Percentiles rank a stretch among this genome's conserved stretches.
Conservation (phyloP, 1,140 invertebrate genomes). For the Phocides pigmalion region DNA sequence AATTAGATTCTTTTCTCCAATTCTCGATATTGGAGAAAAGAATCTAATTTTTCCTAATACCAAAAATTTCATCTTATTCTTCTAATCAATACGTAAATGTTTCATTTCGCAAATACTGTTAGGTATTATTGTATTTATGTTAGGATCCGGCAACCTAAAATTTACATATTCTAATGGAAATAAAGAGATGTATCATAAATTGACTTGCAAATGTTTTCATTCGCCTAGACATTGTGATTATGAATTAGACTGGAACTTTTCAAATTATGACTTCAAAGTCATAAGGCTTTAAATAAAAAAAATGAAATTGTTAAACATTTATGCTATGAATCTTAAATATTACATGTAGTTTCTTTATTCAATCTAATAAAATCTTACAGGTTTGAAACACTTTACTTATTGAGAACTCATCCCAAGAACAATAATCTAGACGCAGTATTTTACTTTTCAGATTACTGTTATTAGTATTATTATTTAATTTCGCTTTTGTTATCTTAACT, state of each 20-base stretch:
- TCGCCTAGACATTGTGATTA: conserved; percentile 14
- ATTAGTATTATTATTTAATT: too few relatives aligned
- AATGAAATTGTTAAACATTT: background rate
- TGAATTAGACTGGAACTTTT: conserved; percentile 15
- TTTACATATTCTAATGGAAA: conserved; percentile 24
- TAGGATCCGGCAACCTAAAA: conserved; percentile 16
- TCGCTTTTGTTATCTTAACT: too few relatives aligned
- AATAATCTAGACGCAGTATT: too few relatives aligned
- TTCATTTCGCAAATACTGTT: background rate
- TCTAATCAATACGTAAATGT: conserved; percentile 7
- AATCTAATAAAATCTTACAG: too few relatives aligned
- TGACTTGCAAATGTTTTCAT: conserved; percentile 28
- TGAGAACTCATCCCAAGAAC: too few relatives aligned
- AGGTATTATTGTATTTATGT: conserved; percentile 2
- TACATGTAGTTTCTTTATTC: too few relatives aligned
- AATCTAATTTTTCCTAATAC: too few relatives aligned
- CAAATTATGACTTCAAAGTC: conserved; percentile 5
- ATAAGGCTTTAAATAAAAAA: background rate
- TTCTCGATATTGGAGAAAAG: too few relatives aligned
- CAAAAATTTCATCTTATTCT: background rate
- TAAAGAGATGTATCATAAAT: conserved; percentile 23
- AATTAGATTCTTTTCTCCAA: too few relatives aligned
- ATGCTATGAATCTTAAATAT: too few relatives aligned
- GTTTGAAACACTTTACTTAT: too few relatives aligned
- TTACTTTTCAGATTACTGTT: too few relatives aligned